Conservation (phyloP, 2,888 invertebrate genomes). For the Agonopterix alstromeriana region DNA sequence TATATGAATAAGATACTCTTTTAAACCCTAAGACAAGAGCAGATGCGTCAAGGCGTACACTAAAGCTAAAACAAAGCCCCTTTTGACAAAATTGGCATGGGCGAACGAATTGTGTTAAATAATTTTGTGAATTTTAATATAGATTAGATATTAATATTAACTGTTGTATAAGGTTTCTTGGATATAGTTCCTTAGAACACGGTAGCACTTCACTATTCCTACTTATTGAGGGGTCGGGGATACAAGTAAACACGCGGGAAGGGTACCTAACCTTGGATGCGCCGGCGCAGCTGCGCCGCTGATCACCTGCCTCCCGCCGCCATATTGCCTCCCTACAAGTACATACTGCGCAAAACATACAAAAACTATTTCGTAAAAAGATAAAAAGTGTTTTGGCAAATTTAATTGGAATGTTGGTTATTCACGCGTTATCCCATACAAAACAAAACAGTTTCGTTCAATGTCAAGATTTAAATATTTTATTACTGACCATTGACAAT, state of each 20-base stretch:
- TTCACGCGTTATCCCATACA: too few relatives aligned
- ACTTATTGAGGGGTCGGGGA: constrained; percentile 37
- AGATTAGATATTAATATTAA: too few relatives aligned
- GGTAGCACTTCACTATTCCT: constrained; percentile 42
- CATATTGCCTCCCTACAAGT: constrained; percentile 58
- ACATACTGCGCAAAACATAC: constrained; percentile 29
- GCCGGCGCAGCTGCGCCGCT: constrained; percentile 53
- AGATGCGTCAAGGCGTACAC: background rate
- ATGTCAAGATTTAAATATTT: background rate
- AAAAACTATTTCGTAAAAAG: constrained; percentile 4
- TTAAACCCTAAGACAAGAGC: background rate
- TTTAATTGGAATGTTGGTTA: too few relatives aligned
- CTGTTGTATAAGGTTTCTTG: too few relatives aligned
- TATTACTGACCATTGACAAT: constrained; percentile 1
- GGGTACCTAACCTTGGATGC: constrained; percentile 60
- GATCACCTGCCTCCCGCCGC: constrained; percentile 58
- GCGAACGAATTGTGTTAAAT: background rate
- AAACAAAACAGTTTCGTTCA: too few relatives aligned
- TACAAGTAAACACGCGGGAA: constrained; percentile 41
- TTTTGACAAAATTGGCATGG: background rate
- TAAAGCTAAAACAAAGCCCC: background rate
- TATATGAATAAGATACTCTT: background rate
- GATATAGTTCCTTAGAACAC: background rate
- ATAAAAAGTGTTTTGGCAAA: too few relatives aligned
- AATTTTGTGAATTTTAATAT: background rate